Evolutionary conservation across 92 coral and sea anemone species (phyloP).

Genomic region (Pocillopora grandis): DNA sequence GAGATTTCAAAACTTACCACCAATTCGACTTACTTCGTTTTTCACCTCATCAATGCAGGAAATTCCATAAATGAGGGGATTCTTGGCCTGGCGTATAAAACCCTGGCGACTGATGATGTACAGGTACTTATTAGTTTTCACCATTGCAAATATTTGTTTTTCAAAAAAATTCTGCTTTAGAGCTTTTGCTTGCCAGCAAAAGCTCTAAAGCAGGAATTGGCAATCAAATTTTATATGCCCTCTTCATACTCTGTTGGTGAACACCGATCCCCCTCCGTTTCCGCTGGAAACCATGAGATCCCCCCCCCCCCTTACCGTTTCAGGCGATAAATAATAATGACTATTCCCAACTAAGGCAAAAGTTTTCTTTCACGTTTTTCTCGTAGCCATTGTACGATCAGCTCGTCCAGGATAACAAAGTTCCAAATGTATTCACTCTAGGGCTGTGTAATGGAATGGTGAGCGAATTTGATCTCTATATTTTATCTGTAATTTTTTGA

Average conservation of each 20-base stretch:
- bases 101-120: constrained; percentile 88
- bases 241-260: no score
- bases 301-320: no score
- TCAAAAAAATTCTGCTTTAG: not conserved
- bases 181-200: no score
- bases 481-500: no score
- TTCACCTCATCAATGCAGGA: constrained; percentile 40
- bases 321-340: not conserved
- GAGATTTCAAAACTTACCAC: no score
- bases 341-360: not conserved
- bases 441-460: constrained; percentile 94
- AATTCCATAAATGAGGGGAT: constrained; percentile 96
- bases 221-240: no score
- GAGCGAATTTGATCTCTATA: not conserved
- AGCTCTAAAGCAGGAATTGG: no score
- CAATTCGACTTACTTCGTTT: not conserved
- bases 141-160: not conserved
- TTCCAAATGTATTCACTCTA: constrained; percentile 87
- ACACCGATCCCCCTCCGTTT: no score
- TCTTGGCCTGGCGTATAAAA: constrained; percentile 88
- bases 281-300: no score
- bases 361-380: not conserved
- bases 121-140: constrained; percentile 49
- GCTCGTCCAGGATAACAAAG: constrained; percentile 80
- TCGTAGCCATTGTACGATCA: constrained; percentile 89